Conservation (phyloP, 1,140 invertebrate species). For the Drosophila tani region DNA sequence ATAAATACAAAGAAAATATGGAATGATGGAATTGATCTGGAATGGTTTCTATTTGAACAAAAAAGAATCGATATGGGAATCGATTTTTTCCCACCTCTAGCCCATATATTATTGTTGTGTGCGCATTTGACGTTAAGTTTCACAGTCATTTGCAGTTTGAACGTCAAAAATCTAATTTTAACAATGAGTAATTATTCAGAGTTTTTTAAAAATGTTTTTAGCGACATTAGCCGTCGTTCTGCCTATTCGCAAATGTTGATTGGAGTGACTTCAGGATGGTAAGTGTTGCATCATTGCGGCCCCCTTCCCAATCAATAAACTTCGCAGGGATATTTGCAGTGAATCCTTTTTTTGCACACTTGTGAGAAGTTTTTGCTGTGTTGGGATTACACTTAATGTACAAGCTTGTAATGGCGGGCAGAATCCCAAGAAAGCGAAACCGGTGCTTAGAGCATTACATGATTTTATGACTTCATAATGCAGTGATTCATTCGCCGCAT, state of each 20-base stretch:
- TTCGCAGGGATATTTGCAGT: background rate
- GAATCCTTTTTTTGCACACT: background rate
- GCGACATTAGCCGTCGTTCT: conserved; percentile 92
- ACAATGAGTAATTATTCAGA: conserved; percentile 85
- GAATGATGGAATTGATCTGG: no score
- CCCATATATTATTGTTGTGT: conserved; percentile 35
- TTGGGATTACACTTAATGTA: background rate
- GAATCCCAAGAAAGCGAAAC: no score
- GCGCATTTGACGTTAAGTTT: conserved; percentile 23
- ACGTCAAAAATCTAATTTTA: conserved; percentile 40
- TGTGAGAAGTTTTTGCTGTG: no score
- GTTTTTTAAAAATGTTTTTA: conserved; percentile 90
- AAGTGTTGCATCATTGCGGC: conserved; percentile 62
- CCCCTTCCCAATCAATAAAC: conserved; percentile 2
- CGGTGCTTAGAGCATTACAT: background rate
- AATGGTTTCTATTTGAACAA: no score
- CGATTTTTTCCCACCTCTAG: no score
- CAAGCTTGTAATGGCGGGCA: background rate
- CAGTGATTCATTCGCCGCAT: conserved; percentile 12
- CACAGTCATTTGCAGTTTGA: conserved; percentile 10
- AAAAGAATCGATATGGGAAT: no score
- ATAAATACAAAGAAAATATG: no score
- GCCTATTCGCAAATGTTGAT: conserved; percentile 94
- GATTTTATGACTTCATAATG: conserved; percentile 6
- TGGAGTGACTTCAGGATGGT: conserved; percentile 95